phyloP scores from a whole-genome alignment of 2,888 invertebrate species.

The Nasonia oneida region DNA sequence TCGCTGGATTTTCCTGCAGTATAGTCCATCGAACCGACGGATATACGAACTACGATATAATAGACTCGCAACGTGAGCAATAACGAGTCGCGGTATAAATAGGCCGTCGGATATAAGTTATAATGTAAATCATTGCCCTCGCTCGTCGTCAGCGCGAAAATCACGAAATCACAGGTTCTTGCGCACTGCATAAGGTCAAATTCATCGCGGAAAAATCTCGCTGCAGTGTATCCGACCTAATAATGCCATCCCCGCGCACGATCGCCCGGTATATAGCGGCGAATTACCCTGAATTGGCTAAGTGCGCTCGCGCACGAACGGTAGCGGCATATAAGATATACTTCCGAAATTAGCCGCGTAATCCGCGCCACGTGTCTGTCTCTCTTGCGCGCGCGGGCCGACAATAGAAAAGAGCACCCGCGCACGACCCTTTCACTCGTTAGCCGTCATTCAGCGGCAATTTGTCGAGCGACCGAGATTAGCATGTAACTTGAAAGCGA shows the following conservation, averaged over 20 bases:
- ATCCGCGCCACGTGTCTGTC: constrained; percentile 76
- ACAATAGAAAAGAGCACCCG: constrained; percentile 23
- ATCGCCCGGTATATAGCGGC: background rate
- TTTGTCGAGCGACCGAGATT: constrained; percentile 72
- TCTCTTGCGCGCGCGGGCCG: background rate
- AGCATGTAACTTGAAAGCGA: constrained; percentile 74
- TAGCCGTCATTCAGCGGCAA: constrained; percentile 72
- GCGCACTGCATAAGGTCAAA: background rate
- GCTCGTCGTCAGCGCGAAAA: background rate
- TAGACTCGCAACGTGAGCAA: too few species aligned
- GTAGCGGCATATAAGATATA: constrained; percentile 61
- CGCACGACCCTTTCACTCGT: constrained; percentile 62
- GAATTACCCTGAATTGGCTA: constrained; percentile 59
- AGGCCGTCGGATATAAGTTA: background rate
- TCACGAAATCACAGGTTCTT: constrained; percentile 10
- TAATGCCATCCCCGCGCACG: constrained; percentile 42
- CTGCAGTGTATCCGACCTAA: background rate
- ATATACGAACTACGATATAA: too few species aligned
- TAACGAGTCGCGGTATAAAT: background rate
- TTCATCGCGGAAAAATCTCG: constrained; percentile 30
- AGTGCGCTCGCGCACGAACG: constrained; percentile 40
- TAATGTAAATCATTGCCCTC: background rate
- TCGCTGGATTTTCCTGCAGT: too few species aligned
- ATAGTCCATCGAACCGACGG: too few species aligned
- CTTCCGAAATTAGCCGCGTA: constrained; percentile 76